These are phyloP conservation scores for Silurus aristotelis DNA, from an alignment of 2,797 vertebrate genomes.

Conservation along the genomic window DNA sequence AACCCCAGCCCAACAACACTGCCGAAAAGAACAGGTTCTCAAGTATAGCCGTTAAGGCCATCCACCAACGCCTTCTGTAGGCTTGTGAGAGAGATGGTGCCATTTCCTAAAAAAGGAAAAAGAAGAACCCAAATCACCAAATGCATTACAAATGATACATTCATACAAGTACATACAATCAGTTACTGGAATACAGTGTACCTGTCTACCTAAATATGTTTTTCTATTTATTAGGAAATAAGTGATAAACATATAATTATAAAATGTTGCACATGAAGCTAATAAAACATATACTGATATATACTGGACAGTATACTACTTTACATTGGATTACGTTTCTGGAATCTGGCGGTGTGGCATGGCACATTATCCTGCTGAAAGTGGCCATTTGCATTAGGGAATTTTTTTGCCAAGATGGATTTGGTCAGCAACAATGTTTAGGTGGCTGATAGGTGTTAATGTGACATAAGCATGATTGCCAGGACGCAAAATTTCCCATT, in stretches of 20 bases:
- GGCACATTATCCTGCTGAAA: too few species aligned
- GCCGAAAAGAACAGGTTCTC: slow-evolving; percentile 89
- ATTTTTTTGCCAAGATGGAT: too few species aligned
- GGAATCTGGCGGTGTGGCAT: too few species aligned
- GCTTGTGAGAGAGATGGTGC: slow-evolving; percentile 82
- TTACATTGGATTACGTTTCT: too few species aligned
- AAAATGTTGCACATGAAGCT: too few species aligned
- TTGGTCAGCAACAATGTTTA: too few species aligned
- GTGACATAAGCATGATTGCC: too few species aligned
- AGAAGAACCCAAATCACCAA: background rate
- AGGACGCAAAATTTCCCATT: too few species aligned
- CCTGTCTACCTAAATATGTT: background rate
- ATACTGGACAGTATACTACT: background rate
- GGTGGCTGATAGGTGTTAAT: too few species aligned
- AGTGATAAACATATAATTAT: background rate
- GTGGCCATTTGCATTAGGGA: too few species aligned
- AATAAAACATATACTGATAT: background rate
- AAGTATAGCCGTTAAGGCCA: slow-evolving; percentile 79
- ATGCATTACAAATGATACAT: background rate
- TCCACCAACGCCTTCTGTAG: slow-evolving; percentile 84
- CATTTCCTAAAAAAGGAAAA: slow-evolving; percentile 65
- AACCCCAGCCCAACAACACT: slow-evolving; percentile 85
- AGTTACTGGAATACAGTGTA: background rate
- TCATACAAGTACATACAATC: background rate
- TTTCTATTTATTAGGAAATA: background rate